These are phyloP conservation scores for Paramormyrops hopkinsi DNA, from an alignment of 2,797 vertebrate species.

Conservation along the genomic window DNA sequence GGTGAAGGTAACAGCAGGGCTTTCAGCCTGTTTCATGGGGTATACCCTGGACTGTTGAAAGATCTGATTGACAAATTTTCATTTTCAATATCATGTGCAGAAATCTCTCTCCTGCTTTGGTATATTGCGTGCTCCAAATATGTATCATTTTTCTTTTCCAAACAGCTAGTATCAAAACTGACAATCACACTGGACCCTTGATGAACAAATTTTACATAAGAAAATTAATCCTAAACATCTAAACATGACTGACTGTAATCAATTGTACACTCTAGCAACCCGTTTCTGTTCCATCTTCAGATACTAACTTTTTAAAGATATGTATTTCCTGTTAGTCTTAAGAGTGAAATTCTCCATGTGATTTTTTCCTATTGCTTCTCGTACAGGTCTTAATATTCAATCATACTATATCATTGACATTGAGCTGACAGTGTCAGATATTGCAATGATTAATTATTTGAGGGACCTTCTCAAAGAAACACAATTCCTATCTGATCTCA, in stretches of 20 bases:
- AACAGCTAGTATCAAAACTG: not conserved
- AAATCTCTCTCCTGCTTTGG: not conserved
- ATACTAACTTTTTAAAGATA: not conserved
- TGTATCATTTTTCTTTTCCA: not conserved
- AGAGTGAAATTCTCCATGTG: not conserved
- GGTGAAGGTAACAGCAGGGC: no score
- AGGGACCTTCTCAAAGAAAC: slow-evolving; percentile 24
- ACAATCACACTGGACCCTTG: not conserved
- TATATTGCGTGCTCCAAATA: not conserved
- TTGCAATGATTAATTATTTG: slow-evolving; percentile 25
- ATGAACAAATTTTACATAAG: not conserved
- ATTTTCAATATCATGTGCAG: not conserved
- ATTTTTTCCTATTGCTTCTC: not conserved
- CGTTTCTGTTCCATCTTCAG: not conserved
- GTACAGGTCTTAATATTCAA: slow-evolving; percentile 16
- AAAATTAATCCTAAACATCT: not conserved
- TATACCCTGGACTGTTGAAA: not conserved
- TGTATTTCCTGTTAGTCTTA: not conserved
- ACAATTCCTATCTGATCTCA: slow-evolving; percentile 33
- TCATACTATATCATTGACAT: slow-evolving; percentile 37
- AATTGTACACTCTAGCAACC: not conserved
- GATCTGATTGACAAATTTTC: not conserved
- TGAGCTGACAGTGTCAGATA: slow-evolving; percentile 28
- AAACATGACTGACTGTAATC: not conserved
- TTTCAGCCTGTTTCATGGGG: not conserved